These are phyloP conservation scores for Mobula hypostoma DNA, from an alignment of 2,113 vertebrate genomes.

Conservation along the genomic window DNA sequence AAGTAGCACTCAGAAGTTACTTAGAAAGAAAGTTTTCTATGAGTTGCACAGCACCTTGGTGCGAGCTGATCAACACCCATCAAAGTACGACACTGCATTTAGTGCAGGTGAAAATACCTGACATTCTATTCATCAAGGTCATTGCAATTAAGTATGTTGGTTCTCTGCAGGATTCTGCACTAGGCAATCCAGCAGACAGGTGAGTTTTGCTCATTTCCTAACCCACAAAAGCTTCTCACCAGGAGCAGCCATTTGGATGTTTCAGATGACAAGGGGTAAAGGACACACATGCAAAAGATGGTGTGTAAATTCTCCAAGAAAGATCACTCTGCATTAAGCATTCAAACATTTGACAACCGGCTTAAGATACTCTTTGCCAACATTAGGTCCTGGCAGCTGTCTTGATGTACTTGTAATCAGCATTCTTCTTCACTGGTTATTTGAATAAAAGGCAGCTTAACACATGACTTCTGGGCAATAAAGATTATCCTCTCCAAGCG, in stretches of 20 bases:
- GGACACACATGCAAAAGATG: neutral
- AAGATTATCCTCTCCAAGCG: neutral
- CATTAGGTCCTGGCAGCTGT: neutral
- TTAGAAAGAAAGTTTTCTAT: neutral
- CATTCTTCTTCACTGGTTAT: neutral
- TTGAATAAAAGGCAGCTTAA: neutral
- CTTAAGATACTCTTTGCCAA: neutral
- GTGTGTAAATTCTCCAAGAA: neutral
- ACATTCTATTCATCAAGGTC: neutral
- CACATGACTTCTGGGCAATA: neutral
- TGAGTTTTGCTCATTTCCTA: neutral
- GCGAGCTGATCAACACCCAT: neutral
- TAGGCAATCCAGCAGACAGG: neutral
- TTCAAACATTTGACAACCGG: neutral
- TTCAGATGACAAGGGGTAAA: neutral
- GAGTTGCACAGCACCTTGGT: neutral
- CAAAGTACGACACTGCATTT: neutral
- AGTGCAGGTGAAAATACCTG: neutral
- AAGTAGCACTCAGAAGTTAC: no score
- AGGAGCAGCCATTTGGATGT: neutral
- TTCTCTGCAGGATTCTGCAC: neutral
- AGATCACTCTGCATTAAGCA: neutral
- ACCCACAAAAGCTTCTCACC: neutral
- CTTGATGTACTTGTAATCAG: constrained; percentile 1
- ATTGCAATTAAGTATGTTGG: neutral